phyloP scores from a whole-genome alignment of 2,888 invertebrate genomes.

The Cheilosia pagana region DNA sequence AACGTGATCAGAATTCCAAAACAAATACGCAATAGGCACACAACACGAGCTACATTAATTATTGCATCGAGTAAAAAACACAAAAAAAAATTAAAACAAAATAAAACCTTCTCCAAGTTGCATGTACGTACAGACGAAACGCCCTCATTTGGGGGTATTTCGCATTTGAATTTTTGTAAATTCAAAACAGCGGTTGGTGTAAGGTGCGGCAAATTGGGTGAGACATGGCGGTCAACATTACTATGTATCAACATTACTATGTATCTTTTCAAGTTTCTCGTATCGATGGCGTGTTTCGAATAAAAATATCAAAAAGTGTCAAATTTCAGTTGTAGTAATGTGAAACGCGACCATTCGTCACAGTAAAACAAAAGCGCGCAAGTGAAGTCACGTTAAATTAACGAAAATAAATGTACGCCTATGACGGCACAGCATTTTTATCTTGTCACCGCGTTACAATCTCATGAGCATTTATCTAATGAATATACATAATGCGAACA shows the following conservation, averaged over 20 bases:
- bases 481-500: background rate
- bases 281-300: slow-evolving; percentile 2
- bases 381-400: background rate
- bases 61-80: slow-evolving; percentile 15
- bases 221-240: slow-evolving; percentile 7
- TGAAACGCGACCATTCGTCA: background rate
- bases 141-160: slow-evolving; percentile 30
- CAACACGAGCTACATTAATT: slow-evolving; percentile 42
- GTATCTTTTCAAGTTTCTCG: slow-evolving; percentile 9
- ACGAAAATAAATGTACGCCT: background rate
- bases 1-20: slow-evolving; percentile 58
- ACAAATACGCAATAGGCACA: slow-evolving; percentile 46
- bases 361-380: too few species aligned
- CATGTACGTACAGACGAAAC: slow-evolving; percentile 25
- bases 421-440: slow-evolving; percentile 1
- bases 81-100: slow-evolving; percentile 3
- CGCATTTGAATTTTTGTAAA: slow-evolving; percentile 22
- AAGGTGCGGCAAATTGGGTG: slow-evolving; percentile 43
- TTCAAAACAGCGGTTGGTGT: slow-evolving; percentile 1
- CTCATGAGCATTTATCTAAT: background rate
- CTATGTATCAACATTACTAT: background rate
- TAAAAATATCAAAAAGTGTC: background rate
- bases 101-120: slow-evolving; percentile 11
- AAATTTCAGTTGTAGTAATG: background rate
- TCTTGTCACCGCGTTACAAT: background rate